Conservation (phyloP, 2,113 vertebrate genomes). For the Anas platyrhynchos region DNA sequence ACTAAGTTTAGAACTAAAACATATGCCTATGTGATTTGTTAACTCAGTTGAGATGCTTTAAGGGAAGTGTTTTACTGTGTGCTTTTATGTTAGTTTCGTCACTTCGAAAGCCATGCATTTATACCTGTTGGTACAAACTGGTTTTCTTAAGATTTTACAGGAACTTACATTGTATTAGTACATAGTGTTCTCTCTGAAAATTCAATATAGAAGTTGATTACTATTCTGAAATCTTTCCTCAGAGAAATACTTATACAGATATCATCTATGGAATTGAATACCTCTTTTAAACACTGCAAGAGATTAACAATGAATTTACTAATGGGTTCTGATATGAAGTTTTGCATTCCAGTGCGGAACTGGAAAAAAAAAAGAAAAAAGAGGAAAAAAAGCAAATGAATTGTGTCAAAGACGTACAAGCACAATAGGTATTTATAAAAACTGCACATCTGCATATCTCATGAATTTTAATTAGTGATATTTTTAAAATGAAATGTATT, state of each 20-base stretch:
- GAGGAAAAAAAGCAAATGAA: not conserved
- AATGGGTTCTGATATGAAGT: not conserved
- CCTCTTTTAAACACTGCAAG: not conserved
- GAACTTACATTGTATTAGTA: not conserved
- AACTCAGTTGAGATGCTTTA: not conserved
- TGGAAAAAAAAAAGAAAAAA: not conserved
- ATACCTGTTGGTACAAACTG: not conserved
- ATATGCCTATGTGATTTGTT: accelerated
- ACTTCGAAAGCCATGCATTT: not conserved
- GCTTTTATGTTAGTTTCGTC: not conserved
- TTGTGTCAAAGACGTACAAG: not conserved
- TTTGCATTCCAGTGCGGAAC: not conserved
- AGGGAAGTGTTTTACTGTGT: not conserved
- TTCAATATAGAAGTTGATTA: not conserved
- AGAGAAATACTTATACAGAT: not conserved
- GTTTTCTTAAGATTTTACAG: not conserved
- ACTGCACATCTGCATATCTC: not conserved
- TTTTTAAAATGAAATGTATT: not conserved
- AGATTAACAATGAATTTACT: not conserved
- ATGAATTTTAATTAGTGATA: not conserved
- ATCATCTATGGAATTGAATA: not conserved
- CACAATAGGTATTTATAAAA: not conserved
- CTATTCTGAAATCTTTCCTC: not conserved
- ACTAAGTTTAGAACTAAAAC: not conserved
- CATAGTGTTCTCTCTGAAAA: not conserved